A percentile compares a stretch with the other conserved stretches of the same genome.
These are phyloP conservation scores for Calephelis nemesis DNA, from an alignment of 1,140 invertebrate genomes.

Conservation along the genomic window DNA sequence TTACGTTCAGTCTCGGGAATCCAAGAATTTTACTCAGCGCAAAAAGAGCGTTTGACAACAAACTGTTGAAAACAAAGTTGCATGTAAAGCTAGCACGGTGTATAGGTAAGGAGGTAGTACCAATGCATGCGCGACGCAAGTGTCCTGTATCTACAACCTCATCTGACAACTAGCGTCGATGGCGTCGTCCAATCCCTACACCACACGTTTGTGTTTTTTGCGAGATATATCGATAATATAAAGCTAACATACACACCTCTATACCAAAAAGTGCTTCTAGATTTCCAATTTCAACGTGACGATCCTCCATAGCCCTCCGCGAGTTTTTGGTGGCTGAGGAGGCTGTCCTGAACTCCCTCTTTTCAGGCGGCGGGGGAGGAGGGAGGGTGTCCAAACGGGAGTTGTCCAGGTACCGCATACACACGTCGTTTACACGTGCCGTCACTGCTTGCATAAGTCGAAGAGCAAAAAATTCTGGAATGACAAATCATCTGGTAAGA, in stretches of 20 bases:
- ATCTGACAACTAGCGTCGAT: too few species aligned
- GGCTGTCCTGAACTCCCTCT: conserved; percentile 75
- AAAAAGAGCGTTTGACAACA: too few species aligned
- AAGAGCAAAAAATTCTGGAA: conserved; percentile 85
- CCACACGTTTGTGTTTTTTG: too few species aligned
- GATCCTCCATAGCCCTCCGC: conserved; percentile 92
- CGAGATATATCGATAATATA: too few species aligned
- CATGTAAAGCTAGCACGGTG: too few species aligned
- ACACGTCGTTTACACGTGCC: conserved; percentile 85
- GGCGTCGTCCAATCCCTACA: too few species aligned
- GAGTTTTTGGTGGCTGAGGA: conserved; percentile 88
- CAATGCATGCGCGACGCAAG: too few species aligned
- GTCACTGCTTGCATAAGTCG: conserved; percentile 87
- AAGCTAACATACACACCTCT: conserved; percentile 62
- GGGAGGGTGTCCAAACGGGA: conserved; percentile 77
- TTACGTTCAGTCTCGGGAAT: too few species aligned
- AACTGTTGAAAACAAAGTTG: too few species aligned
- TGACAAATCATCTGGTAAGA: not conserved
- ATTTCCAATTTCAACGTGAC: conserved; percentile 88
- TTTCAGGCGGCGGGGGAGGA: conserved; percentile 78
- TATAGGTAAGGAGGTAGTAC: too few species aligned
- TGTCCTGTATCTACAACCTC: too few species aligned
- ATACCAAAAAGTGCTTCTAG: conserved; percentile 85
- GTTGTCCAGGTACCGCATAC: conserved; percentile 83
- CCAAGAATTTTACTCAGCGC: too few species aligned